Evolutionary conservation across 2,797 vertebrate species (phyloP), one percentile per base, ranked within the genome.

Genomic region (Coendou prehensilis): DNA sequence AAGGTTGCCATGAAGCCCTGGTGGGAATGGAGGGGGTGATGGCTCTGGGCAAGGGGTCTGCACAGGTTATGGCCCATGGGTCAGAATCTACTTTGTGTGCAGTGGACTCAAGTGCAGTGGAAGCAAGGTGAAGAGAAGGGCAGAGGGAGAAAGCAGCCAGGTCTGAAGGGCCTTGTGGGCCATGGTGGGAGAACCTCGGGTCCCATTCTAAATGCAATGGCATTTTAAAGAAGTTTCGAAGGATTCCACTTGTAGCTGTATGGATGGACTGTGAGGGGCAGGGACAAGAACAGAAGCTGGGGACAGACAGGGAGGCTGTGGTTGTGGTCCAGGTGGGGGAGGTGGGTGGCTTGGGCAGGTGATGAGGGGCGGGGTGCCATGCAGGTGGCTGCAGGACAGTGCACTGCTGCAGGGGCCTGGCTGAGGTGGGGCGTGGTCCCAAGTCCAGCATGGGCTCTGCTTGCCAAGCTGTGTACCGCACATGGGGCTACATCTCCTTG

Each of bases 51-150:
- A 6, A 26, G 37, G 13, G 54, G 30, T 56, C 22, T 28, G 23
- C 50, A 9, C 22, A 57, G 22, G 45, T 5, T 6, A 6, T 52
- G 26, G 64, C 23, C 18, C 26, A 14, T 0, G 4, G 22, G 17
- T 18, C 4, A 6, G 15, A 20, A n/a, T 80, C 41, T n/a, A 41
- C 56, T 22, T 5, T n/a, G 15, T 52, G 37, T 47, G 20, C 50
- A 8, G 71, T 9, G 0, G 6, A 6, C 6, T 9, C 13, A 22
- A 26, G 6, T 18, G 5, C 4, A 3, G 1, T 8, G 4, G 9
- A 41, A 3, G n/a, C 2, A 37, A 37, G 8, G 52, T 1, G 15
- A n/a, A 50, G 56, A 20, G 1, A 30, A 18, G 3, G 17, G 22
- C 37, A 15, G 37, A 71, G 11, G 11, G 41, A 85, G n/a, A 67